These are phyloP conservation scores for Epinephelus cyanopodus DNA, from an alignment of 2,113 vertebrate species.

Conservation along the genomic window DNA sequence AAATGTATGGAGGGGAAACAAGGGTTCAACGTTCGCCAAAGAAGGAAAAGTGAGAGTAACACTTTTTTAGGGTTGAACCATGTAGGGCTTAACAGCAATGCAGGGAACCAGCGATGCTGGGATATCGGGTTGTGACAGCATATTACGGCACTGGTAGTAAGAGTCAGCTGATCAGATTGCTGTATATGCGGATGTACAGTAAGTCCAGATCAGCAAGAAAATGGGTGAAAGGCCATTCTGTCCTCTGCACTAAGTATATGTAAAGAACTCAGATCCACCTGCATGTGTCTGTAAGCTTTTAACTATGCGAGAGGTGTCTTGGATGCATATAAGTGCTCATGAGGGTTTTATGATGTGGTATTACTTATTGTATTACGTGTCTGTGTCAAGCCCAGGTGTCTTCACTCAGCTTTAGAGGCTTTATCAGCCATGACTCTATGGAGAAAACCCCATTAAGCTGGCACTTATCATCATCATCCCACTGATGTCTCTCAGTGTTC, in stretches of 20 bases:
- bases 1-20: neutral
- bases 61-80: neutral
- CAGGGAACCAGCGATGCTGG: neutral
- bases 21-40: neutral
- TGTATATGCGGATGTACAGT: conserved; percentile 36
- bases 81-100: neutral
- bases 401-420: conserved; percentile 2
- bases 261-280: neutral
- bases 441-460: conserved; percentile 16
- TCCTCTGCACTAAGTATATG: conserved; percentile 1
- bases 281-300: neutral
- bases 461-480: neutral
- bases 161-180: conserved; percentile 44
- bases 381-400: conserved; percentile 4
- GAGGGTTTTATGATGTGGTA: neutral
- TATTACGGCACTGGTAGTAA: conserved; percentile 13
- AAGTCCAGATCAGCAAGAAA: conserved; percentile 31
- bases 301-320: neutral
- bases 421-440: conserved; percentile 8
- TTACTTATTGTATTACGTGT: neutral
- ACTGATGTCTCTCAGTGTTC: neutral
- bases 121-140: neutral
- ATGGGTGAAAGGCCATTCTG: conserved; percentile 29
- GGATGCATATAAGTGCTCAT: neutral
- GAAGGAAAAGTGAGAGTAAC: neutral